Conservation (phyloP, 2,888 invertebrate genomes). For the Scaptomyza parva region DNA sequence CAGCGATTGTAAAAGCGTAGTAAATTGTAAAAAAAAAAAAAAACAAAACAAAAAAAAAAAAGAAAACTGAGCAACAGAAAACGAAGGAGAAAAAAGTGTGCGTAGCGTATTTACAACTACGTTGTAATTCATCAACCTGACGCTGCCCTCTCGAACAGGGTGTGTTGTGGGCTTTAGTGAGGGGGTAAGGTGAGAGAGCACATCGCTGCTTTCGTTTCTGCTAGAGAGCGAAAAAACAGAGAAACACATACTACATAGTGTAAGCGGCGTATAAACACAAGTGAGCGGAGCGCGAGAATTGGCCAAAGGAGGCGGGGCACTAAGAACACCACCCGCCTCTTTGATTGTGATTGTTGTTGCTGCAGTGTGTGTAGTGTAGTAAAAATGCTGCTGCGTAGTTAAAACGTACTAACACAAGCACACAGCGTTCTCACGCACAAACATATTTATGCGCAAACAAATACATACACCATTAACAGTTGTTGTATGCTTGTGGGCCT, state of each 20-base stretch:
- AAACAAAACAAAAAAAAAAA: neutral
- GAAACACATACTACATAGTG: constrained; percentile 28
- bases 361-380: too few relatives aligned
- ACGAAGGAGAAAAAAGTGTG: constrained; percentile 29
- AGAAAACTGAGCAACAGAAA: neutral
- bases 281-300: constrained; percentile 18
- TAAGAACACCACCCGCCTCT: constrained; percentile 34
- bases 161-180: constrained; percentile 40
- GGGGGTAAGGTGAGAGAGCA: constrained; percentile 43
- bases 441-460: constrained; percentile 19
- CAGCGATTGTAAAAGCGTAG: constrained; percentile 63
- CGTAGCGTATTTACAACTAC: constrained; percentile 56
- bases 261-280: constrained; percentile 17
- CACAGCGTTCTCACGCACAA: constrained; percentile 8
- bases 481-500: constrained; percentile 29
- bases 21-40: constrained; percentile 48
- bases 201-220: neutral
- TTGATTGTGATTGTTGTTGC: constrained; percentile 33
- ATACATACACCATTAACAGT: constrained; percentile 26
- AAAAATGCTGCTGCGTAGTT: constrained; percentile 75
- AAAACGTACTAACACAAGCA: constrained; percentile 42
- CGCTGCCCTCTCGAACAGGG: constrained; percentile 32
- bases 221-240: constrained; percentile 50
- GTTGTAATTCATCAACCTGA: constrained; percentile 71
- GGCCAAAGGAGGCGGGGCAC: constrained; percentile 20